Evolutionary conservation across 2,888 invertebrate species (phyloP), one percentile per base, ranked within the genome.

Genomic region (Mesorhabditis spiculigera): DNA sequence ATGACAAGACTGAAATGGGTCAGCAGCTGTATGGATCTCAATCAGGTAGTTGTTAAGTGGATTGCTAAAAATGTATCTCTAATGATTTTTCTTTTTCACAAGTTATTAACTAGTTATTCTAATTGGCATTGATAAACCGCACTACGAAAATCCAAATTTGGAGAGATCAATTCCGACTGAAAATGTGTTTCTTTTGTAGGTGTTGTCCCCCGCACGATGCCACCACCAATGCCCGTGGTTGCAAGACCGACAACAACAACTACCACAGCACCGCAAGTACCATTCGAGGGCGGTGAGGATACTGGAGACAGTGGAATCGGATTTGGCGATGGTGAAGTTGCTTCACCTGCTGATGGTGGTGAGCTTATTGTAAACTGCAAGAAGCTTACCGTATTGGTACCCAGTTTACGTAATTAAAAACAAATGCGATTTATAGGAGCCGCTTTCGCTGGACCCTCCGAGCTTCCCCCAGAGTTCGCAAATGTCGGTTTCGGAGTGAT

Each of bases 401-500:
- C 28, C 28, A 28, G 28, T 28, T 28, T 28, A 28, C 28, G 28
- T 28, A 28, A 28, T 28, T 28, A 28, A 28, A 28, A 28, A 28
- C 28, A 28, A 28, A 28, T 28, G 71, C 13, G 67, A 65, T 42
- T 68, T 42, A 71, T 72, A 16, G 76, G 75, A 58, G 78, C 75
- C 64, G 78, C 76, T 28, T 73, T 77, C 58, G 78, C 76, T 42
- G 79, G 77, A 44, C 77, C 79, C 41, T 75, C 78, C n/a, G 78
- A 78, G 61, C 72, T 79, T 64, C 79, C 79, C 44, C 77, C 79
- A 63, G 79, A 77, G 74, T 77, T 79, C 68, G 75, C 74, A 43
- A 76, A 76, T 43, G 70, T 76, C 43, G 79, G 77, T 41, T 77
- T 79, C 62, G 74, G 75, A 67, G 68, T 77, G 8, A 77, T 74